Percentiles rank a stretch among this genome's conserved stretches.
phyloP scores from a whole-genome alignment of 1,140 invertebrate species.

The Formica selysi region DNA sequence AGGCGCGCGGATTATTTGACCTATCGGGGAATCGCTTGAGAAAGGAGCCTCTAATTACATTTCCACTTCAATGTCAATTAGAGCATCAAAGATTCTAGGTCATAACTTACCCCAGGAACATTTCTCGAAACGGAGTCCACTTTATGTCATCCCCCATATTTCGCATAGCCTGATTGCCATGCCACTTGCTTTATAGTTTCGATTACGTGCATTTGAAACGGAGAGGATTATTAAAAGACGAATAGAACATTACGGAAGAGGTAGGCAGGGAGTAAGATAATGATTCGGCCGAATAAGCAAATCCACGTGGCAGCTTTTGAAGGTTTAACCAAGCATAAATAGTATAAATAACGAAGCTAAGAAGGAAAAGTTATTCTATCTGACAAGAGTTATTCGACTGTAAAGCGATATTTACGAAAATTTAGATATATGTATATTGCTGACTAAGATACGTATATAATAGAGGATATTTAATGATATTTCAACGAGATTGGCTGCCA shows the following conservation, averaged over 20 bases:
- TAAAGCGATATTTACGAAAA: slow-evolving; percentile 19
- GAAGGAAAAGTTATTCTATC: neutral
- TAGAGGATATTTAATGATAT: slow-evolving; percentile 18
- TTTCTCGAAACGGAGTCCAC: slow-evolving; percentile 34
- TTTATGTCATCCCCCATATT: slow-evolving; percentile 66
- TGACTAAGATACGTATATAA: slow-evolving; percentile 30
- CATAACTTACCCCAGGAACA: slow-evolving; percentile 63
- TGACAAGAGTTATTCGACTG: slow-evolving; percentile 20
- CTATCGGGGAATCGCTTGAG: slow-evolving; percentile 28
- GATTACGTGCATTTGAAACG: slow-evolving; percentile 11
- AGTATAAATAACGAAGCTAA: neutral
- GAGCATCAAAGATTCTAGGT: slow-evolving; percentile 64
- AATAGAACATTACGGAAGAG: neutral
- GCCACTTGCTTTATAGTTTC: slow-evolving; percentile 58
- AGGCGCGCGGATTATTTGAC: slow-evolving; percentile 18
- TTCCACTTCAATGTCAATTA: slow-evolving; percentile 68
- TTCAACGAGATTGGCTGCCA: neutral
- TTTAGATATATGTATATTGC: slow-evolving; percentile 19
- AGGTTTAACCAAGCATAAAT: slow-evolving; percentile 20
- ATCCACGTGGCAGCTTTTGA: slow-evolving; percentile 30
- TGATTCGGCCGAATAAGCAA: slow-evolving; percentile 25
- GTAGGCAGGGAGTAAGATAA: neutral
- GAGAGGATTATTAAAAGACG: slow-evolving; percentile 25
- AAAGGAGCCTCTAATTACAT: slow-evolving; percentile 69
- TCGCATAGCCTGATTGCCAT: slow-evolving; percentile 64